Conservation (phyloP, 2,113 vertebrate species). For the Eurystomus gularis region DNA sequence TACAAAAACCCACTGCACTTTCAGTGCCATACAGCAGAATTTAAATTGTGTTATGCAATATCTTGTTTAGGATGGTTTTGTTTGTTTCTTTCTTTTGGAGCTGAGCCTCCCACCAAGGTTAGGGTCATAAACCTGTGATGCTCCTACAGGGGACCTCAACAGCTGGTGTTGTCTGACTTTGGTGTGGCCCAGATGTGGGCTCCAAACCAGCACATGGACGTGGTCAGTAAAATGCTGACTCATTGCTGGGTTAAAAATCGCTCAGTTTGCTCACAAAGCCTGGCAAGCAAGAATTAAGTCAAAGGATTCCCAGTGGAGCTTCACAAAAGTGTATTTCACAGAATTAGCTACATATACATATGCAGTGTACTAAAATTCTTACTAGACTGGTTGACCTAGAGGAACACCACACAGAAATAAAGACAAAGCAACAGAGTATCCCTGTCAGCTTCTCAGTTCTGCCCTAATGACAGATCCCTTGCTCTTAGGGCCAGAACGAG, state of each 20-base stretch:
- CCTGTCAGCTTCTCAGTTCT: not conserved
- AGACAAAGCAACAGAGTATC: not conserved
- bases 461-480: not conserved
- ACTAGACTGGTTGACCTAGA: not conserved
- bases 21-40: fast-evolving
- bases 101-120: fast-evolving
- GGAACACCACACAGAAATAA: not conserved
- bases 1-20: not conserved
- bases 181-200: fast-evolving
- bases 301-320: not conserved
- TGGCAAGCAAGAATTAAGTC: not conserved
- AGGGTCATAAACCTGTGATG: not conserved
- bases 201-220: not conserved
- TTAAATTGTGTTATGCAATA: not conserved
- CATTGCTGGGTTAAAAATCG: fast-evolving
- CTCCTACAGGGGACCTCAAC: not conserved
- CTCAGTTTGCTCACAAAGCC: not conserved
- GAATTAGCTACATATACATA: fast-evolving
- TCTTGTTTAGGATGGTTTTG: not conserved
- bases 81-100: not conserved
- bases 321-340: not conserved
- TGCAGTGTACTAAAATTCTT: not conserved
- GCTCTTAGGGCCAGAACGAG: not conserved
- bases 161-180: not conserved
- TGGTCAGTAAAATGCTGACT: not conserved